Conservation (phyloP, 2,113 vertebrate species). For the Heliornis fulica region DNA sequence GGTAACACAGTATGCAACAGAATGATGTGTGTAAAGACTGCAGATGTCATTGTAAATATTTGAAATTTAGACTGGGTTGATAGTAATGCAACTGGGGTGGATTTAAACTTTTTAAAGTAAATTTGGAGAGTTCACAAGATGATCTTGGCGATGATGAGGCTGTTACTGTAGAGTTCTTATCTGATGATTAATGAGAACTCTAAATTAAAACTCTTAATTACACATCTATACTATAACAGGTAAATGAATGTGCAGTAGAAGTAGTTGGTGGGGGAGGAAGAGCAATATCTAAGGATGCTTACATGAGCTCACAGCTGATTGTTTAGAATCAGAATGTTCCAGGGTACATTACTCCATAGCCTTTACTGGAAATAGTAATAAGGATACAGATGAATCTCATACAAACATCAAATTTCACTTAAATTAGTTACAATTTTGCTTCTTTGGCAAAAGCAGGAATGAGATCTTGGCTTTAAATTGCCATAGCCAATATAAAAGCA, state of each 20-base stretch:
- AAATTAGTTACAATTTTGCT: not conserved
- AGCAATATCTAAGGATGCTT: not conserved
- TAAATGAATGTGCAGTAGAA: not conserved
- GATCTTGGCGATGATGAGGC: not conserved
- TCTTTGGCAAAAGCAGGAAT: not conserved
- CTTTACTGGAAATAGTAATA: not conserved
- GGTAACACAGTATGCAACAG: not conserved
- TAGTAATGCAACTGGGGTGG: not conserved
- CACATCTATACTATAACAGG: not conserved
- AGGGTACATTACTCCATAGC: not conserved
- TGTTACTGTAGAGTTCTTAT: not conserved
- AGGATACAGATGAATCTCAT: not conserved
- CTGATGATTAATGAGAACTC: not conserved
- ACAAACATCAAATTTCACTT: not conserved
- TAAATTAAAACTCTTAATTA: not conserved
- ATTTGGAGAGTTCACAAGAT: not conserved
- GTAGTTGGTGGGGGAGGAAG: not conserved
- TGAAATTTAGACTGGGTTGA: not conserved
- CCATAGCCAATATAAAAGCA: not conserved
- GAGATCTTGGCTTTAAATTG: not conserved
- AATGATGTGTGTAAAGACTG: not conserved
- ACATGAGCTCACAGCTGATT: not conserved
- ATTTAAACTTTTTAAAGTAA: not conserved
- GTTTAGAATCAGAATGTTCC: not conserved
- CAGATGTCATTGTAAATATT: not conserved